Conservation (phyloP, 2,888 invertebrate species). For the Atethmia centrago region DNA sequence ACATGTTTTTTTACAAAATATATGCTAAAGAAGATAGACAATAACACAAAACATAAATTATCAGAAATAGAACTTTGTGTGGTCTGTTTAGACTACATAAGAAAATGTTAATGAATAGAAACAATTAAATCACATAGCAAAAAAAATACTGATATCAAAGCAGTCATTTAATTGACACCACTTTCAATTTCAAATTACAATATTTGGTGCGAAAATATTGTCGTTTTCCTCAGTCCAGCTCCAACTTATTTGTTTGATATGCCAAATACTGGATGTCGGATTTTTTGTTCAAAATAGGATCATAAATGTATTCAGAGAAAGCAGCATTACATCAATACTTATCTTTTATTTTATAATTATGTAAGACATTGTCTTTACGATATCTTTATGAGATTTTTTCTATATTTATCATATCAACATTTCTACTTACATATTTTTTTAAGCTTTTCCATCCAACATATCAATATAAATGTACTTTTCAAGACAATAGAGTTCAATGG, state of each 20-base stretch:
- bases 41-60: conserved; percentile 23
- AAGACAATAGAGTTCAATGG: conserved; percentile 73
- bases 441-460: conserved; percentile 68
- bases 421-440: conserved; percentile 68
- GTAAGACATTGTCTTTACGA: conserved; percentile 77
- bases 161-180: conserved; percentile 21
- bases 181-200: conserved; percentile 26
- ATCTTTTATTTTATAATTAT: conserved; percentile 62
- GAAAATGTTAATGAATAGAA: conserved; percentile 27
- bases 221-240: conserved; percentile 77
- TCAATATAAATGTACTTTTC: conserved; percentile 71
- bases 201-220: conserved; percentile 71
- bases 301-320: conserved; percentile 43
- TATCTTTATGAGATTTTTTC: conserved; percentile 73
- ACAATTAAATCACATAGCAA: conserved; percentile 42
- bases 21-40: conserved; percentile 29
- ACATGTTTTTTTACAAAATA: conserved; percentile 32
- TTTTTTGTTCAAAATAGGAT: conserved; percentile 40
- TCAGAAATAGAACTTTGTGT: conserved; percentile 32
- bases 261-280: conserved; percentile 66
- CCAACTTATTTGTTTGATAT: conserved; percentile 71
- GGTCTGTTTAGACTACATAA: conserved; percentile 28
- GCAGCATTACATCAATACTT: conserved; percentile 54
- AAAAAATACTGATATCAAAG: conserved; percentile 43
- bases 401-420: conserved; percentile 64